Conservation (phyloP, 2,888 invertebrate species). For the Rhopalosiphum nymphaeae region DNA sequence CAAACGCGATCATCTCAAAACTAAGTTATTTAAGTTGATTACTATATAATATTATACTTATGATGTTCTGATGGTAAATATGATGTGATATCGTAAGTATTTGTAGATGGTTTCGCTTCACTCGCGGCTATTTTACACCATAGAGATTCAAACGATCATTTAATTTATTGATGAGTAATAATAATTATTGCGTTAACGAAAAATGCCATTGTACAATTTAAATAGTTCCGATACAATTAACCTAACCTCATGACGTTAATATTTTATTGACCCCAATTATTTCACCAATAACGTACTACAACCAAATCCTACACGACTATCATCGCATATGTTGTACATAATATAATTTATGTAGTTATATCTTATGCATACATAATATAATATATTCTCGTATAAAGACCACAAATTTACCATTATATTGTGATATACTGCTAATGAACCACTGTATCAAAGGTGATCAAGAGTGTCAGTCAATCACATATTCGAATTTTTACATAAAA, state of each 20-base stretch:
- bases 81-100: neutral
- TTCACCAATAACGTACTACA: constrained; percentile 12
- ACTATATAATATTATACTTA: neutral
- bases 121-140: neutral
- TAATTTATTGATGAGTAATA: constrained; percentile 49
- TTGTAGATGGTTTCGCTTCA: neutral
- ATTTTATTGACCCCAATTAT: constrained; percentile 58
- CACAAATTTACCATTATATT: neutral
- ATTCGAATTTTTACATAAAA: neutral
- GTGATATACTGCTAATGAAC: neutral
- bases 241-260: constrained; percentile 38
- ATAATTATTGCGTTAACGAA: constrained; percentile 2
- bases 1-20: neutral
- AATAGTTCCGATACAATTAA: constrained; percentile 48
- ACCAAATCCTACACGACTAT: constrained; percentile 6
- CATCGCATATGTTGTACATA: neutral
- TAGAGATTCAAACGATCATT: neutral
- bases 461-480: neutral
- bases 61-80: neutral
- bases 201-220: constrained; percentile 20
- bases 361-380: neutral
- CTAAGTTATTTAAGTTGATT: neutral
- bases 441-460: neutral
- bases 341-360: neutral
- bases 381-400: no score